phyloP scores from a whole-genome alignment of 2,797 vertebrate species.

The Amblyraja radiata region DNA sequence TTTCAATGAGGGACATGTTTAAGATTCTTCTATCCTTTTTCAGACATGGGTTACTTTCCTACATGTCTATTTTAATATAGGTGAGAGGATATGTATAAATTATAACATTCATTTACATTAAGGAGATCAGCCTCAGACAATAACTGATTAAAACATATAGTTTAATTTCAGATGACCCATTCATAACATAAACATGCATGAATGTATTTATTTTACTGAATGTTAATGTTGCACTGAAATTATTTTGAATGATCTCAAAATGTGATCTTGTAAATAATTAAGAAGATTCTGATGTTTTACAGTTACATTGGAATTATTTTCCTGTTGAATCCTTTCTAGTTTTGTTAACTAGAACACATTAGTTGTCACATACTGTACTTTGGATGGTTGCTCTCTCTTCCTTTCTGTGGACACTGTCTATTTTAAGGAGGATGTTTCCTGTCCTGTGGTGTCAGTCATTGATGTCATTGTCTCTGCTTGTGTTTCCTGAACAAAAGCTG shows the following conservation, averaged over 20 bases:
- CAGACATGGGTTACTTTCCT: neutral
- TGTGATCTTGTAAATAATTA: neutral
- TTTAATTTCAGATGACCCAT: neutral
- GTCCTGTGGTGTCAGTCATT: neutral
- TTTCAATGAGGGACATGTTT: neutral
- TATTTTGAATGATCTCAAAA: neutral
- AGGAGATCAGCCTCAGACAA: neutral
- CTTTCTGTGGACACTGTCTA: constrained; percentile 26
- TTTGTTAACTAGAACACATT: neutral
- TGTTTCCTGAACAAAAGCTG: neutral
- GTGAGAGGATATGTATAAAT: neutral
- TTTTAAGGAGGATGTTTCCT: constrained; percentile 20
- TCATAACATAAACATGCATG: neutral
- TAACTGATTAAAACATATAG: neutral
- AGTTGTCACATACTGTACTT: neutral
- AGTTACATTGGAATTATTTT: neutral
- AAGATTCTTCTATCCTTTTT: neutral
- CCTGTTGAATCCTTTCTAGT: neutral
- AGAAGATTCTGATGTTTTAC: neutral
- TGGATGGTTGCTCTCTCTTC: neutral
- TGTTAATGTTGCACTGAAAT: neutral
- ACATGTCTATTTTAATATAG: neutral
- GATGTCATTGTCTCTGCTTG: neutral
- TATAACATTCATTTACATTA: neutral
- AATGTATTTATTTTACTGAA: too few relatives aligned